These are phyloP conservation scores for Drosophila subquinaria DNA, from an alignment of 2,888 invertebrate genomes.

Conservation along the genomic window DNA sequence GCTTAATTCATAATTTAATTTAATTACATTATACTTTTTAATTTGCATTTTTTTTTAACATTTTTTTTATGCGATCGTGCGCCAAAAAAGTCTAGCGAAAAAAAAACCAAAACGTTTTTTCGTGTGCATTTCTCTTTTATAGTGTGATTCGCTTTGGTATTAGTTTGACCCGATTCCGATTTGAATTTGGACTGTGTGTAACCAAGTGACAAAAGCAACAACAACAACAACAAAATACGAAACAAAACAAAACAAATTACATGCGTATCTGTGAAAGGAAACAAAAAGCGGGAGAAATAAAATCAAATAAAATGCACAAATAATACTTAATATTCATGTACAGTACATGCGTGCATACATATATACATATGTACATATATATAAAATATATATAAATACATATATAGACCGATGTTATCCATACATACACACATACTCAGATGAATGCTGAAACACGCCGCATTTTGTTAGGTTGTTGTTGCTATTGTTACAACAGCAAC, in stretches of 20 bases:
- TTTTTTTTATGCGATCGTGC: slow-evolving; percentile 35
- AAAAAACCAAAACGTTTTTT: slow-evolving; percentile 42
- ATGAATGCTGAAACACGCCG: slow-evolving; percentile 58
- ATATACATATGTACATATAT: not conserved
- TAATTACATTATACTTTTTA: slow-evolving; percentile 13
- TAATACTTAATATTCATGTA: slow-evolving; percentile 42
- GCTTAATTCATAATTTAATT: slow-evolving; percentile 33
- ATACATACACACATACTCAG: not conserved
- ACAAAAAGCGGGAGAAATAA: slow-evolving; percentile 55
- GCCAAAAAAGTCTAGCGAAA: slow-evolving; percentile 39
- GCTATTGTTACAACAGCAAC: slow-evolving; percentile 63
- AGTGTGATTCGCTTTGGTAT: slow-evolving; percentile 40
- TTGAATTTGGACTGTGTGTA: slow-evolving; percentile 60
- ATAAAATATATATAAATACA: slow-evolving; percentile 3
- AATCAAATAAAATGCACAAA: slow-evolving; percentile 47
- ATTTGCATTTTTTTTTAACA: slow-evolving; percentile 1
- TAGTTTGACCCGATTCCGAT: slow-evolving; percentile 68
- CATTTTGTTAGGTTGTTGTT: slow-evolving; percentile 40
- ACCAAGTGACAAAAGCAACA: slow-evolving; percentile 42
- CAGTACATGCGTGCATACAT: too few species aligned
- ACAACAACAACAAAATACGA: slow-evolving; percentile 16
- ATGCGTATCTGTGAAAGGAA: slow-evolving; percentile 64
- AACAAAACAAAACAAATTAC: slow-evolving; percentile 42
- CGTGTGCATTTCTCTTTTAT: slow-evolving; percentile 56
- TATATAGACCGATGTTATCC: slow-evolving; percentile 17